Evolutionary conservation across 1,140 invertebrate genomes (phyloP).

Genomic region (Oryctes rhinoceros): DNA sequence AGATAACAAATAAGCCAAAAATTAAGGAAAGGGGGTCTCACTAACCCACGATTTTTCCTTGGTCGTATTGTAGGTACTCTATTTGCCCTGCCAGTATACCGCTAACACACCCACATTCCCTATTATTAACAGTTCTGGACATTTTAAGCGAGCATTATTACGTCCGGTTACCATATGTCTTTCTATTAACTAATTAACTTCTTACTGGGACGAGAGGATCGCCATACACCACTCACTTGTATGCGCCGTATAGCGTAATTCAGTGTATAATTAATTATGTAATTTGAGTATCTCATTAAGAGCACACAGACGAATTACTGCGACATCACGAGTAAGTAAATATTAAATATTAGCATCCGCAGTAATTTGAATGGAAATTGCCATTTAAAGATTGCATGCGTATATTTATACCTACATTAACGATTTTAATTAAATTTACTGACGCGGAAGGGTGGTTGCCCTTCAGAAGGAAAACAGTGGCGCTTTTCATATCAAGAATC

Average conservation of each 20-base stretch:
- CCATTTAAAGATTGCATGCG: slow-evolving; percentile 21
- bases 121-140: slow-evolving; percentile 27
- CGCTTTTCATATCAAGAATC: background rate
- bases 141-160: slow-evolving; percentile 13
- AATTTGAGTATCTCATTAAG: slow-evolving; percentile 34
- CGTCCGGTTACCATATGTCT: slow-evolving; percentile 36
- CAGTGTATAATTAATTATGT: slow-evolving; percentile 32
- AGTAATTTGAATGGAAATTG: slow-evolving; percentile 37
- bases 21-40: background rate
- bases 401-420: slow-evolving; percentile 3
- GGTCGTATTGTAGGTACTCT: background rate
- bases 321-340: slow-evolving; percentile 30
- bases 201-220: slow-evolving; percentile 26
- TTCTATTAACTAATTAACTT: slow-evolving; percentile 38
- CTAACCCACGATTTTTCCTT: slow-evolving; percentile 10
- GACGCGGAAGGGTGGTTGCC: background rate
- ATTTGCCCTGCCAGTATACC: slow-evolving; percentile 5
- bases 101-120: slow-evolving; percentile 29
- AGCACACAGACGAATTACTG: slow-evolving; percentile 19
- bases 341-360: slow-evolving; percentile 36
- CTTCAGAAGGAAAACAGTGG: background rate
- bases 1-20: too few species aligned
- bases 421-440: slow-evolving; percentile 21
- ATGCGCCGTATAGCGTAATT: background rate
- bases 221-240: background rate